Conservation (phyloP, 2,888 invertebrate genomes). For the Eupithecia centaureata region DNA sequence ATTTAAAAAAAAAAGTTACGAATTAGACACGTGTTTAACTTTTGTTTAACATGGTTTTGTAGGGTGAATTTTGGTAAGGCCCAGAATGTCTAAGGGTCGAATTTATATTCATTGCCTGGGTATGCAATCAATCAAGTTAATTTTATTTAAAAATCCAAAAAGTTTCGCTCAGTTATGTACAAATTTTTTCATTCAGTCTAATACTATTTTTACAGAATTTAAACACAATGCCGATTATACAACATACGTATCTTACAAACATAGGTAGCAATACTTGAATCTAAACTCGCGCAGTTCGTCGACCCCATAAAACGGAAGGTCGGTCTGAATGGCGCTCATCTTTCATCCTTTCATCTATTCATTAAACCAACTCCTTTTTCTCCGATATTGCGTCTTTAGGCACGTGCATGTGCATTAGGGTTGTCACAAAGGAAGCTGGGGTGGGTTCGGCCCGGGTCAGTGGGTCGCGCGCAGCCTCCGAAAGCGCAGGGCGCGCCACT, state of each 20-base stretch:
- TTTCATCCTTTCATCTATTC: conserved; percentile 53
- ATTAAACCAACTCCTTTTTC: conserved; percentile 47
- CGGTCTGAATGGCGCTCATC: conserved; percentile 55
- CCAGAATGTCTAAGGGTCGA: too few species aligned
- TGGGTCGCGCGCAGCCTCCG: conserved; percentile 86
- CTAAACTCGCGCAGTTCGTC: conserved; percentile 48
- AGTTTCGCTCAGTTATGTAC: too few species aligned
- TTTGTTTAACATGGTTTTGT: too few species aligned
- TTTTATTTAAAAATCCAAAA: background rate
- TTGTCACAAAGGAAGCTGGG: conserved; percentile 51
- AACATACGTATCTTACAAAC: background rate
- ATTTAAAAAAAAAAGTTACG: too few species aligned
- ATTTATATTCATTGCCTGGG: too few species aligned
- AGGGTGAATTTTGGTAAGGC: too few species aligned
- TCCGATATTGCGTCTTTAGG: conserved; percentile 47
- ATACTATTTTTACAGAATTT: too few species aligned
- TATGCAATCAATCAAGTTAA: background rate
- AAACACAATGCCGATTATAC: background rate
- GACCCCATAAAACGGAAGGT: conserved; percentile 49
- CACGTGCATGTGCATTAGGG: conserved; percentile 63
- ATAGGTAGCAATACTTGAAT: conserved; percentile 23
- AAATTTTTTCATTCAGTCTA: too few species aligned
- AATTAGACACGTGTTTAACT: too few species aligned
- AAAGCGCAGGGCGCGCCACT: conserved; percentile 78
- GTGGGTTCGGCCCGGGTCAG: conserved; percentile 81